Evolutionary conservation across 2,888 invertebrate genomes (phyloP), one percentile per base, ranked within the genome.

Genomic region (Smittia sp.): DNA sequence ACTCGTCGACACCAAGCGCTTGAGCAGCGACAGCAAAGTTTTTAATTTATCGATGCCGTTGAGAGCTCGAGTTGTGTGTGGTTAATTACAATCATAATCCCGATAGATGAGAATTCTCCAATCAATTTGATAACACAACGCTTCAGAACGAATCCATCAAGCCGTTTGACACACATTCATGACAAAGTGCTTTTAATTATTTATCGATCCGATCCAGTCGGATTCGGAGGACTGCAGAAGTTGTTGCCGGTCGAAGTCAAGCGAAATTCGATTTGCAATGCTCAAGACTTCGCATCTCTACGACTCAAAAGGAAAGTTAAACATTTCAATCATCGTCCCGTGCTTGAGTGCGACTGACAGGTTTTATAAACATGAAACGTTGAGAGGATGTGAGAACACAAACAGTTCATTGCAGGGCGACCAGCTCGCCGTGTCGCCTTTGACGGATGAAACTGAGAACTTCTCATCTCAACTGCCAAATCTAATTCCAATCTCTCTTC

Each of bases 141-240:
- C 18, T n/a, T 18, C 58, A 24, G 27, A 32, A 46, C 25, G 27
- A 54, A 69, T 69, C 69, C 54, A 69, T 69, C 69, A 69, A 69
- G 15, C 69, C 4, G 22, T 25, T 15, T 54, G 54, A 69, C 69
- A 69, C 27, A 41, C 69, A 69, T 54, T 69, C 22, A 54, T 69
- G 69, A 69, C 69, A 69, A 69, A 69, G 54, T 69, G 54, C 69
- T 69, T 69, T 69, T 69, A 69, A 69, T 69, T 69, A 69, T 25
- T 20, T 69, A 69, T 69, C 54, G 69, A 69, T 54, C n/a, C 52
- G 11, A 46, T 46, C 18, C 18, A 46, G n/a, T 46, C 52, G 52
- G 11, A 46, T 9, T 46, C 52, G 52, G 11, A 32, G 4, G 9
- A 32, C 32, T 32, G 32, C 32, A 32, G n/a, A n/a, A n/a, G n/a